Evolutionary conservation across 1,140 invertebrate species (phyloP).

Genomic region (Danaus plexippus): DNA sequence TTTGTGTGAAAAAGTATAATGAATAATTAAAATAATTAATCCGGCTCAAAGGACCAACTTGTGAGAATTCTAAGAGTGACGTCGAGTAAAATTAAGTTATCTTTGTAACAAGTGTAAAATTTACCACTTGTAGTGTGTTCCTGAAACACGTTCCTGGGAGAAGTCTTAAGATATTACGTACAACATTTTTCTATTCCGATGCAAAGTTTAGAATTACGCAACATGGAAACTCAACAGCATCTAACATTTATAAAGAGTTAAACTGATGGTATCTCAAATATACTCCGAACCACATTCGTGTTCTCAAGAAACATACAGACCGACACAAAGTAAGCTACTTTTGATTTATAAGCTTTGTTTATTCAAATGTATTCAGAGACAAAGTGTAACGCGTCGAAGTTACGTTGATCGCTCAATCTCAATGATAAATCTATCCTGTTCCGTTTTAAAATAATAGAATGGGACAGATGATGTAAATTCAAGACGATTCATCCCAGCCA

Average conservation of each 20-base stretch:
- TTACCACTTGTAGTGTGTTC: slow-evolving; percentile 21
- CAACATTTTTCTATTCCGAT: too few relatives aligned
- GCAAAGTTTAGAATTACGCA: too few relatives aligned
- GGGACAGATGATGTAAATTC: slow-evolving; percentile 27
- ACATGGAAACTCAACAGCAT: slow-evolving; percentile 6
- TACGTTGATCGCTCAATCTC: slow-evolving; percentile 35
- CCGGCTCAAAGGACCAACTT: slow-evolving; percentile 31
- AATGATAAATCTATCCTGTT: slow-evolving; percentile 25
- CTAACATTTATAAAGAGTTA: too few relatives aligned
- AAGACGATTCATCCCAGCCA: slow-evolving; percentile 27
- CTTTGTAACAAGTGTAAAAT: slow-evolving; percentile 40
- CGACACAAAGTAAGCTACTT: slow-evolving; percentile 12
- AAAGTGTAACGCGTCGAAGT: slow-evolving; percentile 29
- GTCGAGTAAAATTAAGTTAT: slow-evolving; percentile 29
- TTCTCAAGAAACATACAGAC: too few relatives aligned
- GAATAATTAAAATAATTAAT: slow-evolving; percentile 19
- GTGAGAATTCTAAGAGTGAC: slow-evolving; percentile 33
- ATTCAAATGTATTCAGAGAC: slow-evolving; percentile 32
- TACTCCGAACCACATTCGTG: too few relatives aligned
- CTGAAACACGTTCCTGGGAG: background rate
- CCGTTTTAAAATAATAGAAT: slow-evolving; percentile 19
- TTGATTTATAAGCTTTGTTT: slow-evolving; percentile 23
- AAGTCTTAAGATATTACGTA: too few relatives aligned
- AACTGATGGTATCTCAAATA: too few relatives aligned
- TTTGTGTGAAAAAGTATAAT: too few relatives aligned